Evolutionary conservation across 1,140 invertebrate species (phyloP), one percentile per base, ranked within the genome.

Genomic region (Drosophila sechellia): DNA sequence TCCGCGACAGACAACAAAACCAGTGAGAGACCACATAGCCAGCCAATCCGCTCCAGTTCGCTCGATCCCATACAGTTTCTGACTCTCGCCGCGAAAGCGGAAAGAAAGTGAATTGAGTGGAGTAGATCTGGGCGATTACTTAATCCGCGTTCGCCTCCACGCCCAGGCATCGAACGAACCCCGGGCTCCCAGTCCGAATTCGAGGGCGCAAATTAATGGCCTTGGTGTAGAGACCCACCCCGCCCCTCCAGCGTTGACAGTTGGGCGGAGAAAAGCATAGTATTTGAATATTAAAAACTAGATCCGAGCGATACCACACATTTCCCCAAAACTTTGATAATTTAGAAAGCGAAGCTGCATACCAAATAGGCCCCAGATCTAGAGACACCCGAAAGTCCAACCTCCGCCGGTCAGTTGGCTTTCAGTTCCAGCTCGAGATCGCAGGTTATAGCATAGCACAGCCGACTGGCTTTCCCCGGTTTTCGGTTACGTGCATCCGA

Each of bases 301-400:
- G 63, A 72, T 57, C 69, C 37, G 35, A 55, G 52, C 10, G 48
- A 50, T 34, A 50, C 48, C n/a, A 31, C 3, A 50, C 48, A 50
- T 50, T 50, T 34, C 6, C 48, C 53, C 60, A 37, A 65, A 53
- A 59, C 45, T 63, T 81, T 65, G 71, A 54, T 79, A 83, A 83
- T 89, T 89, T 89, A 87, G 83, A 87, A 87, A 87, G 83, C 66
- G 72, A 35, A 75, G 58, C 64, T 73, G 71, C 65, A 75, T 74
- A 81, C 56, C 69, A 77, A 69, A 75, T 46, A 57, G 22, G 65
- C 59, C 35, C 56, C 43, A 70, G 65, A 71, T 57, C 65, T 45
- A 20, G 34, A 48, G 25, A 48, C 52, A 34, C 49, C 54, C 59
- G 25, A 56, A 48, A 34, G 40, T 27, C 49, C 53, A 53, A 34